A percentile compares a stretch with the other conserved stretches of the same genome.
These are phyloP conservation scores for Chrysochloris asiatica DNA, from an alignment of 2,113 vertebrate species.

Conservation along the genomic window DNA sequence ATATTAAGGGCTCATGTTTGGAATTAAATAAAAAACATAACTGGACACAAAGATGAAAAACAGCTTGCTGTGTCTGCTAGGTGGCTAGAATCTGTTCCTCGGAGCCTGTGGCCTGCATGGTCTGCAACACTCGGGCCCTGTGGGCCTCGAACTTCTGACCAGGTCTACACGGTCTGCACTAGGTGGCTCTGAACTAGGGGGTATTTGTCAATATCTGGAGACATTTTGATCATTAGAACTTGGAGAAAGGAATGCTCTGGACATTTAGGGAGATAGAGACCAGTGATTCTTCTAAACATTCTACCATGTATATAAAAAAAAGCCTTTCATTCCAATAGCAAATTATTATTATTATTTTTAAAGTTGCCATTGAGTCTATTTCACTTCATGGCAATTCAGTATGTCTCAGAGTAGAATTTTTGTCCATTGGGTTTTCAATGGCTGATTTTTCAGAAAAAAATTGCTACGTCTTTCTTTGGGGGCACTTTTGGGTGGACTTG, in stretches of 20 bases:
- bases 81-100: too few relatives aligned
- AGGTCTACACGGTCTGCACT: too few relatives aligned
- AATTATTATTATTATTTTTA: not conserved
- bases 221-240: not conserved
- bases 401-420: not conserved
- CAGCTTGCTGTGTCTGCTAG: too few relatives aligned
- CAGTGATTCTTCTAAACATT: not conserved
- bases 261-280: not conserved
- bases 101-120: too few relatives aligned
- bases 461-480: not conserved
- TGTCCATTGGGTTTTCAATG: not conserved
- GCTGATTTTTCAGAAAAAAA: not conserved
- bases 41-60: too few relatives aligned
- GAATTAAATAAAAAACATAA: too few relatives aligned
- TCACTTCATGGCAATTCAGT: not conserved
- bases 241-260: not conserved
- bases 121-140: too few relatives aligned
- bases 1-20: too few relatives aligned
- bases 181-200: not conserved
- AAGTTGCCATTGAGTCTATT: not conserved
- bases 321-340: not conserved
- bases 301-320: fast-evolving
- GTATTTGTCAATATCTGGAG: not conserved
- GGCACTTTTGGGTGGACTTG: not conserved
- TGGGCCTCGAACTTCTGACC: too few relatives aligned